These are phyloP conservation scores for Palythoa grandis DNA, from an alignment of 92 coral and sea anemone species.

Conservation along the genomic window DNA sequence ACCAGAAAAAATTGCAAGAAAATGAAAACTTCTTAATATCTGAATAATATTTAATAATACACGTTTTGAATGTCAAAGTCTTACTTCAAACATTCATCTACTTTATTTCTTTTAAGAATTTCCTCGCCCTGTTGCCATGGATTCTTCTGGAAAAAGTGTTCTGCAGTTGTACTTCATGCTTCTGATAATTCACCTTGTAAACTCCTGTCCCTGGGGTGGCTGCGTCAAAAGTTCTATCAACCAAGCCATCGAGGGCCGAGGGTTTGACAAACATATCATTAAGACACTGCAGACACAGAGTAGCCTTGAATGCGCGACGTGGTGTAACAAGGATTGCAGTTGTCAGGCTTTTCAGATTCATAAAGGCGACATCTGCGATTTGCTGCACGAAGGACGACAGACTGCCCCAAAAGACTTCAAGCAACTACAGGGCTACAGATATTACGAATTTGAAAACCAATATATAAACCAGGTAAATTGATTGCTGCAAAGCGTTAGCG, in stretches of 20 bases:
- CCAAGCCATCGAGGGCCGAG: constrained; percentile 2
- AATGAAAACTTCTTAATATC: no score
- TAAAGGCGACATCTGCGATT: no score
- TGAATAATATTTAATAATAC: no score
- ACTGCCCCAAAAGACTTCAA: no score
- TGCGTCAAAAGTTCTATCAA: not conserved
- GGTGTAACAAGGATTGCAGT: not conserved
- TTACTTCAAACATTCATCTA: not conserved
- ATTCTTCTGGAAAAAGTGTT: not conserved
- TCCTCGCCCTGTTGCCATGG: not conserved
- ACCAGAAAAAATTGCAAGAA: no score
- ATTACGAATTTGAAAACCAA: no score
- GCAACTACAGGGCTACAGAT: no score
- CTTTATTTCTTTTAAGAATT: not conserved
- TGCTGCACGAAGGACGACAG: no score
- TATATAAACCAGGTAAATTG: no score
- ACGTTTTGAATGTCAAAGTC: not conserved
- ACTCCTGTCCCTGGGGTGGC: constrained; percentile 2
- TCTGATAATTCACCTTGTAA: not conserved
- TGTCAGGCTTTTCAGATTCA: constrained; percentile 22
- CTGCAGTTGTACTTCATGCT: not conserved
- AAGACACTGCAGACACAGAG: not conserved
- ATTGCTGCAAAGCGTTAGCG: no score
- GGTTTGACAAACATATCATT: constrained; percentile 26
- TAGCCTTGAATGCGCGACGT: not conserved